Conservation (phyloP, 1,140 invertebrate genomes). For the Drosophila ogumai region DNA sequence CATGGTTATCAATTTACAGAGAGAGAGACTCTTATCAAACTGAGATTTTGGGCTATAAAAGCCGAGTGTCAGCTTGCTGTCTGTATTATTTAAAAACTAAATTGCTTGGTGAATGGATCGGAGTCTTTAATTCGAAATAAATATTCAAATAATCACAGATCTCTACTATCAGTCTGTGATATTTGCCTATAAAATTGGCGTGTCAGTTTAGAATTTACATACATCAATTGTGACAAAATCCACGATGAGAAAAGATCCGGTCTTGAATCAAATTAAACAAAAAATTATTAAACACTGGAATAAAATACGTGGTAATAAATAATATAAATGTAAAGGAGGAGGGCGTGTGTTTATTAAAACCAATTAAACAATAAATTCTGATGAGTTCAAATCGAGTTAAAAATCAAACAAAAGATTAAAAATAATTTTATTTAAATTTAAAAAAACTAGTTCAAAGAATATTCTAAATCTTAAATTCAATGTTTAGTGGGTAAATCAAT, state of each 20-base stretch:
- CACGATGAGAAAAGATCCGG: neutral
- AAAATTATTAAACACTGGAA: neutral
- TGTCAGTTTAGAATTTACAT: neutral
- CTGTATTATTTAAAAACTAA: neutral
- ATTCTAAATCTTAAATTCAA: neutral
- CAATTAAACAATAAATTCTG: neutral
- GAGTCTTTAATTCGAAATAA: neutral
- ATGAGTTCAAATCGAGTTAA: neutral
- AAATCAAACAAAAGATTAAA: neutral
- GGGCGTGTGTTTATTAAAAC: neutral
- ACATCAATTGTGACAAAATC: neutral
- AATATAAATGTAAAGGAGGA: neutral
- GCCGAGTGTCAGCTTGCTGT: neutral
- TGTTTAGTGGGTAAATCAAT: neutral
- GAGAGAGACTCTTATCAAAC: conserved; percentile 1
- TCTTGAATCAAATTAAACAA: neutral
- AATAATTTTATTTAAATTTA: neutral
- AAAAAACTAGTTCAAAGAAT: neutral
- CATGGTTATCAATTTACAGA: neutral
- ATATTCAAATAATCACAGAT: neutral
- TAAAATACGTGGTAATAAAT: neutral
- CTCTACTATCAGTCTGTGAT: neutral
- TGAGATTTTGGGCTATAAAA: neutral
- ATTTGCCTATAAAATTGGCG: neutral
- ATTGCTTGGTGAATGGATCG: neutral